Evolutionary conservation across 2,888 invertebrate genomes (phyloP), one percentile per base, ranked within the genome.

Genomic region (Acronicta aceris): DNA sequence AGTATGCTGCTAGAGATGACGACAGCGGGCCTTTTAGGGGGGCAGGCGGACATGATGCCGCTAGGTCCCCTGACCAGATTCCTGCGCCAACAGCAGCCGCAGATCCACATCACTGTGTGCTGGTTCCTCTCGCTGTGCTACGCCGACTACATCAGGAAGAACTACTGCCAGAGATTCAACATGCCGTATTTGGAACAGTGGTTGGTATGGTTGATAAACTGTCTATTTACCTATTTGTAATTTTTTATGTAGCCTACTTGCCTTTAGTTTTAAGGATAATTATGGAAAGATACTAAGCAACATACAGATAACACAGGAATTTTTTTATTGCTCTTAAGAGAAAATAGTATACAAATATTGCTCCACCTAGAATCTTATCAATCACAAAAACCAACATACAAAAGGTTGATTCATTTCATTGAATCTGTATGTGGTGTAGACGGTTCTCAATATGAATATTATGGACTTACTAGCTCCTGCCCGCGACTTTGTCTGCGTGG

Each of bases 61-160:
- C 80, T 93, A 27, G 92, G 90, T 0, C 90, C 94, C 0, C 79
- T 94, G 33, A 92, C 90, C 17, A 81, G 84, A 52, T 94, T 94
- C 82, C 87, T 94, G 2, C 86, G 87, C 13, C 86, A 87, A 73
- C 94, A 94, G 77, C 94, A 93, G 81, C 93, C 92, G 0, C 93
- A 92, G 80, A 92, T 94, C 75, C 94, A 94, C 85, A 92, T 94
- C 69, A 94, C 94, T 0, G 74, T 91, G n/a, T 94, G 94, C 86
- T 94, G 94, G 94, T 92, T 94, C 84, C 88, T 94, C 27, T 89
- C 94, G 0, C 86, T 94, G 13, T 94, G 93, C 79, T 93, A 93
- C 82, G 94, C 94, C 0, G 94, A 94, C 72, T 94, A 92, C 79
- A 89, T 94, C 51, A 83, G 94, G 71, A 94, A 93, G 66, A 83